Percentiles rank a stretch among this genome's conserved stretches.
These are phyloP conservation scores for Globodera ellingtonae DNA, from an alignment of 1,140 invertebrate genomes.

Conservation along the genomic window DNA sequence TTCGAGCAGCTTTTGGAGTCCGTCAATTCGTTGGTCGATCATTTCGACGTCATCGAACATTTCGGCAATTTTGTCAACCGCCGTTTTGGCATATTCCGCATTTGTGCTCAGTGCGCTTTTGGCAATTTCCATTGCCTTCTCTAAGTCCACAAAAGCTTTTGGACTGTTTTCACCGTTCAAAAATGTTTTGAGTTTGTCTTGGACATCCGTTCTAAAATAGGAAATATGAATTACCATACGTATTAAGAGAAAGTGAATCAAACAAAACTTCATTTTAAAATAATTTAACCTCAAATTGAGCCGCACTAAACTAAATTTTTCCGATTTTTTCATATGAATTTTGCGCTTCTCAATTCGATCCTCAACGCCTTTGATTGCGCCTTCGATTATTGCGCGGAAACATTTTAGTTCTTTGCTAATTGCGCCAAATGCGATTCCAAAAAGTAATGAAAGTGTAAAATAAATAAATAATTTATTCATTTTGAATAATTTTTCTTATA, in stretches of 20 bases:
- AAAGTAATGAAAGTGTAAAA: background rate
- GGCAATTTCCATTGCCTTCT: background rate
- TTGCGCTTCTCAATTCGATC: background rate
- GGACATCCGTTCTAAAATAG: background rate
- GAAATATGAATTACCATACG: background rate
- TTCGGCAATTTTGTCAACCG: background rate
- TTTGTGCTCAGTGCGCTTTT: background rate
- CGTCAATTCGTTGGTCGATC: background rate
- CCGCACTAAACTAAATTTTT: background rate
- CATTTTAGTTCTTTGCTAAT: background rate
- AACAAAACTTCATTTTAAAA: no score
- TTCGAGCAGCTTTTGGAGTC: background rate
- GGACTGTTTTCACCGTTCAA: background rate
- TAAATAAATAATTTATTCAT: background rate
- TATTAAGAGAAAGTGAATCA: no score
- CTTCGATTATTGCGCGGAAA: background rate
- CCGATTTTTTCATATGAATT: background rate
- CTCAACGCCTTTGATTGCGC: background rate
- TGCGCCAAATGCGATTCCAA: background rate
- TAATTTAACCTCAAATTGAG: background rate
- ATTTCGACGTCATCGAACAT: background rate
- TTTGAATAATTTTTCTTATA: background rate
- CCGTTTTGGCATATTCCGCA: background rate
- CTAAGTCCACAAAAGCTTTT: background rate
- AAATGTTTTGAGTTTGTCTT: background rate